A percentile compares a stretch with the other conserved stretches of the same genome.
Conservation (phyloP, 1,140 invertebrate genomes). For the Polypedilum vanderplanki region DNA sequence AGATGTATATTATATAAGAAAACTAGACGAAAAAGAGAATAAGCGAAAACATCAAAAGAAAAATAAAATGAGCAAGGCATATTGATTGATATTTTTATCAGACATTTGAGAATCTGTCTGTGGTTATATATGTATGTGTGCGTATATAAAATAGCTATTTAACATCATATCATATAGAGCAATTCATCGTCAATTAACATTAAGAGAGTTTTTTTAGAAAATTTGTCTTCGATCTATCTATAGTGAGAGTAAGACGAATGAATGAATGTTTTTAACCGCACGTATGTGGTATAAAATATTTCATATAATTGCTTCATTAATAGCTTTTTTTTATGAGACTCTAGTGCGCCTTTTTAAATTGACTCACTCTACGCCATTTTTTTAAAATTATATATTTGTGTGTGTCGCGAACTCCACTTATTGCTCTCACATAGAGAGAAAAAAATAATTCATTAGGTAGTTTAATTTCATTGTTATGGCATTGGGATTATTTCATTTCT, state of each 20-base stretch:
- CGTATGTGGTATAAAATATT: not conserved
- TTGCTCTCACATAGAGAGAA: not conserved
- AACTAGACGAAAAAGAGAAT: not conserved
- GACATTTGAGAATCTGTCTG: slow-evolving; percentile 17
- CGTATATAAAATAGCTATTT: not conserved
- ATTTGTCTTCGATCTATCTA: slow-evolving; percentile 6
- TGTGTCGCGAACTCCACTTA: not conserved
- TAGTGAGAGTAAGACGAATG: not conserved
- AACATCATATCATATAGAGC: slow-evolving; percentile 5
- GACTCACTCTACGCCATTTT: not conserved
- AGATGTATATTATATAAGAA: not conserved
- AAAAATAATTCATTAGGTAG: slow-evolving; percentile 19
- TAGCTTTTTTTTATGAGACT: not conserved
- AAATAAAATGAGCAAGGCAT: not conserved
- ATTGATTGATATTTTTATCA: slow-evolving; percentile 29
- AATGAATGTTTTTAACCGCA: not conserved
- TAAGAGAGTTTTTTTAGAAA: slow-evolving; percentile 10
- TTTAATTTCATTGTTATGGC: slow-evolving; percentile 19
- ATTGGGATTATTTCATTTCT: not conserved
- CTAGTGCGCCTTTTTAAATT: slow-evolving; percentile 4
- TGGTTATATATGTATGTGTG: not conserved
- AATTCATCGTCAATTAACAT: slow-evolving; percentile 19
- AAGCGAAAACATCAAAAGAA: not conserved
- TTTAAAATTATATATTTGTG: not conserved
- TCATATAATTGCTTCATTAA: slow-evolving; percentile 8